Evolutionary conservation across 2,888 invertebrate species (phyloP).

Genomic region (Harpalus rufipes): DNA sequence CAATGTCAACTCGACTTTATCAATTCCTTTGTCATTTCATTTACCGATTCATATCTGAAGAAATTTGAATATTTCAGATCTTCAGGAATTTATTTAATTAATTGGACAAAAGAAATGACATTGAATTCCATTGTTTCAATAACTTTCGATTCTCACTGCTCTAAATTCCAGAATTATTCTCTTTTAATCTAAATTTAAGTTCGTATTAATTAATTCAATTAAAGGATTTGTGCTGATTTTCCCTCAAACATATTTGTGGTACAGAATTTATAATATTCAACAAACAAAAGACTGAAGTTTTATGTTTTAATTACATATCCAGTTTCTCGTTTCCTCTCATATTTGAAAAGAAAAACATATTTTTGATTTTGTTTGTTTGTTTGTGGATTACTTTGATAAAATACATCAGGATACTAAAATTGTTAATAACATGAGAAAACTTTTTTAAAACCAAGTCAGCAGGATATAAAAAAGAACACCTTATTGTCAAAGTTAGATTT

Average conservation of each 20-base stretch:
- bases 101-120: background rate
- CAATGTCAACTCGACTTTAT: background rate
- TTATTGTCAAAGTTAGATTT: background rate
- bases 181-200: no score
- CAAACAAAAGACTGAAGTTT: no score
- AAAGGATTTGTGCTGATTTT: no score
- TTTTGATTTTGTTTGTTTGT: background rate
- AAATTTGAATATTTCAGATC: background rate
- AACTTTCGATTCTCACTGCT: background rate
- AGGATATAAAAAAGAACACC: background rate
- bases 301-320: no score
- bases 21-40: background rate
- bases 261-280: no score
- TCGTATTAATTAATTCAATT: no score
- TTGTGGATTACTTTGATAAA: background rate
- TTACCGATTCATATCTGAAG: background rate
- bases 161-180: no score
- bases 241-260: no score
- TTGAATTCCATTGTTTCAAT: background rate
- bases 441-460: background rate
- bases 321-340: no score
- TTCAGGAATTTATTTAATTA: slow-evolving; percentile 1
- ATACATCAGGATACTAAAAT: background rate
- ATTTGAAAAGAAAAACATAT: background rate
- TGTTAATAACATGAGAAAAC: background rate